phyloP scores from a whole-genome alignment of 1,140 invertebrate genomes.

The Hycleus phaleratus region DNA sequence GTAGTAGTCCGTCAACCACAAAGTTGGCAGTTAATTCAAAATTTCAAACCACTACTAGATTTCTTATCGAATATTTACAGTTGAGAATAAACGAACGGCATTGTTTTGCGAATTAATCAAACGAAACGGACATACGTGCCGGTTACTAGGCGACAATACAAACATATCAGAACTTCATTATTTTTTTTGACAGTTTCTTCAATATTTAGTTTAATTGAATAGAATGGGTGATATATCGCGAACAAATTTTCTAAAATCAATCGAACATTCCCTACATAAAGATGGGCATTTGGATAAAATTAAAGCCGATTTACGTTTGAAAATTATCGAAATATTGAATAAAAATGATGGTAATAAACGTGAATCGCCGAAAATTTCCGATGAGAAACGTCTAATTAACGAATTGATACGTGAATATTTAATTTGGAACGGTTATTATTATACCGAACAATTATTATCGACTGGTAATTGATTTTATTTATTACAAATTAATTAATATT shows the following conservation, averaged over 20 bases:
- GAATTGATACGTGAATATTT: constrained; percentile 47
- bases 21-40: too few relatives aligned
- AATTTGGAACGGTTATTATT: constrained; percentile 49
- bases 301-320: constrained; percentile 36
- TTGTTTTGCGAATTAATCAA: too few relatives aligned
- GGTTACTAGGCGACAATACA: too few relatives aligned
- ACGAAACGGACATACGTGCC: too few relatives aligned
- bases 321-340: constrained; percentile 33
- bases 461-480: constrained; percentile 35
- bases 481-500: neutral
- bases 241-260: constrained; percentile 17
- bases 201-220: too few relatives aligned
- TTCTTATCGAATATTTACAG: too few relatives aligned
- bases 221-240: too few relatives aligned
- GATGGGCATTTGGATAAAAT: constrained; percentile 33
- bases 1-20: too few relatives aligned
- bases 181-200: too few relatives aligned
- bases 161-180: too few relatives aligned
- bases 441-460: constrained; percentile 44
- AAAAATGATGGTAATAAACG: constrained; percentile 21
- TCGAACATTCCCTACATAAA: constrained; percentile 35
- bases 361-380: constrained; percentile 36
- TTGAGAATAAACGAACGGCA: too few relatives aligned
- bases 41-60: too few relatives aligned
- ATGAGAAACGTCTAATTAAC: constrained; percentile 46